Conservation (phyloP, 2,888 invertebrate genomes). For the Polietes domitor region DNA sequence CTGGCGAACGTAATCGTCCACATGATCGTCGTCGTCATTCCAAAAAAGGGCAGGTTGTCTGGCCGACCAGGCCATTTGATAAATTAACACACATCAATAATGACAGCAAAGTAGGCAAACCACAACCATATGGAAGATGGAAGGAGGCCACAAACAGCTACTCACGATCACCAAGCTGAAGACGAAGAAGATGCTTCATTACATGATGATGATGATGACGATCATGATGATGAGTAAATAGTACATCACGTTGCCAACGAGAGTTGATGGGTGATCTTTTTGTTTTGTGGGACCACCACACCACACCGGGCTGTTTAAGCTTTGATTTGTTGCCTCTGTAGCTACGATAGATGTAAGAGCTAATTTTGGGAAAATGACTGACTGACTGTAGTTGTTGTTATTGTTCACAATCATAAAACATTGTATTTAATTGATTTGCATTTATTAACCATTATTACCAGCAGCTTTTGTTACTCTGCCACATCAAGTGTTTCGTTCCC, state of each 20-base stretch:
- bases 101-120: slow-evolving; percentile 61
- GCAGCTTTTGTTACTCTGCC: slow-evolving; percentile 15
- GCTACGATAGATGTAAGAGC: background rate
- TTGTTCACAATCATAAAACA: slow-evolving; percentile 33
- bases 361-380: slow-evolving; percentile 14
- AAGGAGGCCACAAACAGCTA: background rate
- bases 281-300: slow-evolving; percentile 10
- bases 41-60: slow-evolving; percentile 17
- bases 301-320: background rate
- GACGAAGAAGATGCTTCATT: slow-evolving; percentile 24
- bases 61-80: slow-evolving; percentile 55
- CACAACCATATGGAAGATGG: background rate
- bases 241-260: background rate
- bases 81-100: slow-evolving; percentile 70
- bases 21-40: slow-evolving; percentile 1
- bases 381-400: too few species aligned
- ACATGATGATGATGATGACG: slow-evolving; percentile 34
- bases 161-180: background rate
- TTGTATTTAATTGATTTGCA: slow-evolving; percentile 58
- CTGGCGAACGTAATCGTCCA: background rate
- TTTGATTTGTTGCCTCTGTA: slow-evolving; percentile 13
- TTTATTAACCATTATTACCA: slow-evolving; percentile 47
- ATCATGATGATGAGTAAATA: slow-evolving; percentile 12
- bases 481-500: slow-evolving; percentile 24
- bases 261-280: background rate